These are phyloP conservation scores for Pseudoips prasinana DNA, from an alignment of 2,888 invertebrate genomes.

Conservation along the genomic window DNA sequence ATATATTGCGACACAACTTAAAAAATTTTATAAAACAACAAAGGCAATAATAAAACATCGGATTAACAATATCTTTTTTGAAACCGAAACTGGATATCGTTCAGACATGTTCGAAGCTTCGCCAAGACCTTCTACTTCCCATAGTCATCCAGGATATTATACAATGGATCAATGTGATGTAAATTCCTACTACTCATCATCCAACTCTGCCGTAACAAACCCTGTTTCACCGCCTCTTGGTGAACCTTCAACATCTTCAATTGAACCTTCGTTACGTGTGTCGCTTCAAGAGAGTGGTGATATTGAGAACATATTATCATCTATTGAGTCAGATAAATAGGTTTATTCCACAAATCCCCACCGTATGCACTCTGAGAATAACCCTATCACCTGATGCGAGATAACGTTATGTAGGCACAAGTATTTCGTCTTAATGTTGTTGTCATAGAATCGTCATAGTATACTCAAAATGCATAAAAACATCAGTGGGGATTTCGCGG, in stretches of 20 bases:
- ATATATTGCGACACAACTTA: slow-evolving; percentile 9
- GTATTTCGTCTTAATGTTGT: slow-evolving; percentile 14
- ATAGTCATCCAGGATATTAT: slow-evolving; percentile 16
- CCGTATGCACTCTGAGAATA: slow-evolving; percentile 12
- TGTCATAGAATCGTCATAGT: slow-evolving; percentile 16
- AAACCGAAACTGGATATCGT: slow-evolving; percentile 15
- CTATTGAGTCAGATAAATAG: slow-evolving; percentile 9
- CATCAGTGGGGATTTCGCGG: slow-evolving; percentile 14
- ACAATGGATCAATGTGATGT: slow-evolving; percentile 6
- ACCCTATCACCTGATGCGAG: slow-evolving; percentile 14
- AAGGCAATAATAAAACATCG: slow-evolving; percentile 14
- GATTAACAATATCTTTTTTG: slow-evolving; percentile 15
- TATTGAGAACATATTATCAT: slow-evolving; percentile 9
- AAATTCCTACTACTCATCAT: slow-evolving; percentile 11
- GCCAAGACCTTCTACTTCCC: slow-evolving; percentile 12
- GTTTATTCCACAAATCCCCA: slow-evolving; percentile 14
- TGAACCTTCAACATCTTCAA: slow-evolving; percentile 6
- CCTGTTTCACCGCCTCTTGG: slow-evolving; percentile 10
- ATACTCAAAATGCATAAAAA: slow-evolving; percentile 14
- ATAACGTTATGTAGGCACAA: slow-evolving; percentile 14
- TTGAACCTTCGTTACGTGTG: slow-evolving; percentile 13
- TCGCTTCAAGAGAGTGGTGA: slow-evolving; percentile 9
- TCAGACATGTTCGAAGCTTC: slow-evolving; percentile 11
- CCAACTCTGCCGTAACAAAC: slow-evolving; percentile 13
- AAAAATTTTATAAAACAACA: slow-evolving; percentile 12